Conservation (phyloP, 2,113 vertebrate genomes). For the Cyanistes caeruleus region DNA sequence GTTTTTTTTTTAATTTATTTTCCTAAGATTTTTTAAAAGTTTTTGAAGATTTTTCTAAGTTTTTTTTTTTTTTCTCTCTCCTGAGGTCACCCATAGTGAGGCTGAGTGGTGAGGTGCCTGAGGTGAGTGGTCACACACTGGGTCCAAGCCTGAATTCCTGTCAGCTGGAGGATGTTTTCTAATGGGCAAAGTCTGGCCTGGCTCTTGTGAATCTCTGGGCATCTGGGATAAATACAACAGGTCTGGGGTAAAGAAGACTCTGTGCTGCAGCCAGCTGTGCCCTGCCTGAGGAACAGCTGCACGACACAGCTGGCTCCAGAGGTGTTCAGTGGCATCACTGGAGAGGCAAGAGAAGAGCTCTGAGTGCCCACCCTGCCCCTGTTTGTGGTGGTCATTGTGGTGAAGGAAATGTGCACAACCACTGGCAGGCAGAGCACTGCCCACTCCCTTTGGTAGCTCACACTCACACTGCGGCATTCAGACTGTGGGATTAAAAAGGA, state of each 20-base stretch:
- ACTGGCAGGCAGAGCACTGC: background rate
- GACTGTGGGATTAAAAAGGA: background rate
- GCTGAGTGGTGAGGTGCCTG: too few species aligned
- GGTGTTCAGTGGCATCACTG: background rate
- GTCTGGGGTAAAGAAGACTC: accelerated
- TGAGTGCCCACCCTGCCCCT: background rate
- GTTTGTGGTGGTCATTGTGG: background rate
- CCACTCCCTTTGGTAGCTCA: background rate
- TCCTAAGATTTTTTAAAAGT: too few species aligned
- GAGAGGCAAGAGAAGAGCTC: background rate
- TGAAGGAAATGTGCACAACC: background rate
- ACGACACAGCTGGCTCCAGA: background rate
- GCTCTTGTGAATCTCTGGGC: accelerated
- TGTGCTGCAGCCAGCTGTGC: background rate
- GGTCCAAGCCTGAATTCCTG: background rate
- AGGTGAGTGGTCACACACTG: background rate
- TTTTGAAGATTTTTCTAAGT: too few species aligned
- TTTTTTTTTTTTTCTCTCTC: background rate
- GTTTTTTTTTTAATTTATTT: too few species aligned
- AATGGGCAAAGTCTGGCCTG: too few species aligned
- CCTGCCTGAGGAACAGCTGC: background rate
- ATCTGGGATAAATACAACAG: background rate
- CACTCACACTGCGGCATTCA: background rate
- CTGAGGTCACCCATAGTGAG: background rate
- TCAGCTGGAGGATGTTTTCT: background rate